These are phyloP conservation scores for Atta cephalotes DNA, from an alignment of 1,140 invertebrate species.

Conservation along the genomic window DNA sequence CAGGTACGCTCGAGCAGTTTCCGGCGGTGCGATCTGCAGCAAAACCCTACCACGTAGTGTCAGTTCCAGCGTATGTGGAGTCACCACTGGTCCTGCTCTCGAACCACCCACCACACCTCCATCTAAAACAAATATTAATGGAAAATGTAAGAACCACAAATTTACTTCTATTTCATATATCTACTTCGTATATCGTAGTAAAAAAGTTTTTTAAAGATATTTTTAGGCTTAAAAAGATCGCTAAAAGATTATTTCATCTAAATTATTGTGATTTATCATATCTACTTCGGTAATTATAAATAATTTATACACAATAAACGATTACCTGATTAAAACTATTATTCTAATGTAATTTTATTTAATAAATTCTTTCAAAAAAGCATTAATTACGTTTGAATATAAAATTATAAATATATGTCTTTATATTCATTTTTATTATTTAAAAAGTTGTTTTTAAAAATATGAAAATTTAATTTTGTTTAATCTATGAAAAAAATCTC, in stretches of 20 bases:
- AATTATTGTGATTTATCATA: slow-evolving; percentile 4
- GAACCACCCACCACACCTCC: slow-evolving; percentile 86
- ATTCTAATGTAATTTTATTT: neutral
- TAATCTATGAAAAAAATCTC: neutral
- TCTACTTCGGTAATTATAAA: neutral
- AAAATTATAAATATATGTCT: neutral
- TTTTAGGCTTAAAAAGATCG: neutral
- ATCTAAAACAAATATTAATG: slow-evolving; percentile 85
- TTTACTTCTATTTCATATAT: slow-evolving; percentile 13
- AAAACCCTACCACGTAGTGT: slow-evolving; percentile 86
- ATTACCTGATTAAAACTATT: neutral
- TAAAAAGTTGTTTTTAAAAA: neutral
- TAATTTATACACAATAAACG: neutral
- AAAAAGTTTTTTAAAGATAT: neutral
- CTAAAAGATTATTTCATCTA: neutral
- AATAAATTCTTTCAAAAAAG: neutral
- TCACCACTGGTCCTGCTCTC: slow-evolving; percentile 86
- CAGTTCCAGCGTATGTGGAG: slow-evolving; percentile 86
- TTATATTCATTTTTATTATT: neutral
- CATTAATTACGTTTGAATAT: neutral
- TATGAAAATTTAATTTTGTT: neutral
- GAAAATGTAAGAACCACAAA: slow-evolving; percentile 13
- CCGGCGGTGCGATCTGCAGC: slow-evolving; percentile 83
- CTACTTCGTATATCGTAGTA: neutral
- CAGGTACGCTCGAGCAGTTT: slow-evolving; percentile 86